Conservation (phyloP, 2,797 vertebrate genomes). For the Gobio occitaniae region DNA sequence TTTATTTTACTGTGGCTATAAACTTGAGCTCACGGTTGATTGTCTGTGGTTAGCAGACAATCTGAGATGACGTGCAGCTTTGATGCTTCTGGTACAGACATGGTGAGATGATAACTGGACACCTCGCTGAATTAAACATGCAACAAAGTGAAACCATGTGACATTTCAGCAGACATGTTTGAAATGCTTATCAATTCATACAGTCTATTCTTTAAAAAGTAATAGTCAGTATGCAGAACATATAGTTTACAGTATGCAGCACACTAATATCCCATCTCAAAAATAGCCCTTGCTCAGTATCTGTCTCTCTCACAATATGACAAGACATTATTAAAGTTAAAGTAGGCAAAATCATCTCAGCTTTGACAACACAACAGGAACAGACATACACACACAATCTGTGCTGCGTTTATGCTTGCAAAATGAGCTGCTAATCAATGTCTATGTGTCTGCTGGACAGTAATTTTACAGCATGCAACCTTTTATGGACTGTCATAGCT, state of each 20-base stretch:
- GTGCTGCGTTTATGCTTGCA: background rate
- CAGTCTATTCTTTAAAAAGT: background rate
- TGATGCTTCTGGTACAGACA: background rate
- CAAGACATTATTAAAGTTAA: background rate
- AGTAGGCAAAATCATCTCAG: too few species aligned
- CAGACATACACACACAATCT: background rate
- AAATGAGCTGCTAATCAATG: slow-evolving; percentile 9
- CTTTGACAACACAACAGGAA: background rate
- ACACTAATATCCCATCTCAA: background rate
- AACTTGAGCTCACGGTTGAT: background rate
- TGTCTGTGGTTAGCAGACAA: background rate
- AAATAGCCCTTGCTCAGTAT: background rate
- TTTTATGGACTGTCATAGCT: slow-evolving; percentile 27
- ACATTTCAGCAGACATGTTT: background rate
- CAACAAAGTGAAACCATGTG: background rate
- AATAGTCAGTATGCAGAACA: background rate
- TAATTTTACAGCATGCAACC: slow-evolving; percentile 4
- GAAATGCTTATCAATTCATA: background rate
- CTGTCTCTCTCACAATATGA: background rate
- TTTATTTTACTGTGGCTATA: background rate
- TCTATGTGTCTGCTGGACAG: background rate
- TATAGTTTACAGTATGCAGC: background rate
- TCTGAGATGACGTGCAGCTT: background rate
- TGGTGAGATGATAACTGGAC: background rate
- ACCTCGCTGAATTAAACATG: slow-evolving; percentile 3